Evolutionary conservation across 1,140 invertebrate species (phyloP).

Genomic region (Lordiphosa collinella): DNA sequence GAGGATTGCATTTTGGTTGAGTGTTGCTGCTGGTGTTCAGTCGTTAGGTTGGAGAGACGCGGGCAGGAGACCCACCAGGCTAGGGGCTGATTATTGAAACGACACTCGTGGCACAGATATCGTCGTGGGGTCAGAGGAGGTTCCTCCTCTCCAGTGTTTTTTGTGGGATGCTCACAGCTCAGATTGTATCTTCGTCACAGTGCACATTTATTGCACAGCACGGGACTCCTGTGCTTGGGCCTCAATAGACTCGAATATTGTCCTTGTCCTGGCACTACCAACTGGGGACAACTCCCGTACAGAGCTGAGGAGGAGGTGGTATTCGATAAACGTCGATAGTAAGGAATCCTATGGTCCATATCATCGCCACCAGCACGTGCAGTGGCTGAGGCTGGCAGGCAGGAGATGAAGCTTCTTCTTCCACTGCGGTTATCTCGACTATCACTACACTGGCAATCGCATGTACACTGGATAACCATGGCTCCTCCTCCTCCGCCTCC

Average conservation of each 20-base stretch:
- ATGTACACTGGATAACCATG: constrained; percentile 78
- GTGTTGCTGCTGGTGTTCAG: constrained; percentile 26
- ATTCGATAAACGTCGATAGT: constrained; percentile 72
- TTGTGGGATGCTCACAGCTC: constrained; percentile 69
- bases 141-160: constrained; percentile 1
- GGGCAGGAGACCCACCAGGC: constrained; percentile 78
- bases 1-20: constrained; percentile 37
- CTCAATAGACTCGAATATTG: constrained; percentile 56
- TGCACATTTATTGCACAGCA: constrained; percentile 74
- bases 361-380: constrained; percentile 49
- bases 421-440: constrained; percentile 55
- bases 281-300: constrained; percentile 73
- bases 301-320: constrained; percentile 61
- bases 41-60: constrained; percentile 58
- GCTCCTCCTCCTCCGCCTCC: constrained; percentile 18
- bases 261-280: constrained; percentile 28
- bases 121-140: constrained; percentile 33
- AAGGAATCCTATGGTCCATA: constrained; percentile 63
- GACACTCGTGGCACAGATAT: constrained; percentile 66
- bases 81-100: constrained; percentile 74
- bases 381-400: constrained; percentile 40
- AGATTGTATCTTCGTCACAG: constrained; percentile 79
- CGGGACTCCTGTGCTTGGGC: constrained; percentile 46
- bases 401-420: constrained; percentile 51
- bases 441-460: constrained; percentile 77